phyloP scores from a whole-genome alignment of 1,140 invertebrate species.

The Tribolium castaneum region DNA sequence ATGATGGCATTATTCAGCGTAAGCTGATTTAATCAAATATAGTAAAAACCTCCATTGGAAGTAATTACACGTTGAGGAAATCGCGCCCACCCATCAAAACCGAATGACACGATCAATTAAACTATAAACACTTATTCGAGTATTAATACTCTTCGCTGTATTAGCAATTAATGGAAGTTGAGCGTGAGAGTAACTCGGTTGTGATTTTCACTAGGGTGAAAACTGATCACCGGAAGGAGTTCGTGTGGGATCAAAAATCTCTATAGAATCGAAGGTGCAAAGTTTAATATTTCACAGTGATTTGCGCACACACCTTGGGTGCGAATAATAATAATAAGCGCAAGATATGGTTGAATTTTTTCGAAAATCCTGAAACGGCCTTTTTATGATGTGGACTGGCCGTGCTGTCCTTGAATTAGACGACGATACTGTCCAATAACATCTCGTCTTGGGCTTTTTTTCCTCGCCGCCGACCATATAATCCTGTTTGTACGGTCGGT shows the following conservation, averaged over 20 bases:
- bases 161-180: not conserved
- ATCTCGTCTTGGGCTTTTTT: not conserved
- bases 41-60: not conserved
- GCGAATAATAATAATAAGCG: not conserved
- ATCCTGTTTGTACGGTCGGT: constrained; percentile 13
- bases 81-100: not conserved
- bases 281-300: too few species aligned
- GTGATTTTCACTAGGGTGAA: not conserved
- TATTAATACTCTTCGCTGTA: not conserved
- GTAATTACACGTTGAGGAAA: not conserved
- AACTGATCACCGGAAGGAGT: not conserved
- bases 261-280: not conserved
- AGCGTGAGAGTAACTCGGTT: not conserved
- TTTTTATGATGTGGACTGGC: not conserved
- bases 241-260: not conserved
- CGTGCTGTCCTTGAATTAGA: constrained; percentile 2
- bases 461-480: not conserved
- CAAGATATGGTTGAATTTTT: not conserved
- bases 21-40: too few species aligned
- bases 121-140: not conserved
- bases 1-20: too few species aligned
- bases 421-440: not conserved
- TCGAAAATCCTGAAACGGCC: not conserved
- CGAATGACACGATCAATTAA: not conserved
- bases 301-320: not conserved